Percentiles rank a stretch among this genome's conserved stretches.
phyloP scores from a whole-genome alignment of 2,113 vertebrate species.

The Myrmecobius fasciatus region DNA sequence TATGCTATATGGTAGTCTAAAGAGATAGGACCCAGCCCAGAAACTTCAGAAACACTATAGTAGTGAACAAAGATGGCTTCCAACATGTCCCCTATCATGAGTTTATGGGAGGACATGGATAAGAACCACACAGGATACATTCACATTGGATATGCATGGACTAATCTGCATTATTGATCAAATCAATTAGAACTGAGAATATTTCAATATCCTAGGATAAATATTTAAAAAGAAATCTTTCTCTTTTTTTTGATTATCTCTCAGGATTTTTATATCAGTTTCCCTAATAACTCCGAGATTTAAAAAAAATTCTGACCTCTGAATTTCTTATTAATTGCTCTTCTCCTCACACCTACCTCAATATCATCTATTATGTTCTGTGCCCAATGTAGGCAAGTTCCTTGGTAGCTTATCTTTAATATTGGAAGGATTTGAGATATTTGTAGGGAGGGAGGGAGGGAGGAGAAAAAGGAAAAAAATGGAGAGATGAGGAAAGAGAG shows the following conservation, averaged over 20 bases:
- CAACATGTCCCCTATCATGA: background rate
- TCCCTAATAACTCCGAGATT: background rate
- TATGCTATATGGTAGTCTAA: background rate
- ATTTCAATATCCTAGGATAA: background rate
- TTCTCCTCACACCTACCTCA: background rate
- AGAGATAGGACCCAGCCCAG: background rate
- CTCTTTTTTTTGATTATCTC: background rate
- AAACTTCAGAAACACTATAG: background rate
- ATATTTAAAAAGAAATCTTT: background rate
- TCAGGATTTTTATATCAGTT: background rate
- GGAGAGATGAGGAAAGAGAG: background rate
- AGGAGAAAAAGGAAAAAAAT: background rate
- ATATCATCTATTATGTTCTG: background rate
- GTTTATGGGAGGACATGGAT: background rate
- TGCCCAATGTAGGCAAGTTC: background rate
- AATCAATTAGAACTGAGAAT: background rate
- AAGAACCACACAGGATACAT: background rate
- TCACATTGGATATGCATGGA: background rate
- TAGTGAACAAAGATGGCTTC: background rate
- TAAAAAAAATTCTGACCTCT: background rate
- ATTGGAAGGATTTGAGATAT: background rate
- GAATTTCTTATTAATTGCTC: background rate
- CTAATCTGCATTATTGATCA: background rate
- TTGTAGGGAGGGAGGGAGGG: background rate
- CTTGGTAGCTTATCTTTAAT: background rate